Evolutionary conservation across 2,113 vertebrate species (phyloP), one percentile per base, ranked within the genome.

Genomic region (Meleagris gallopavo): DNA sequence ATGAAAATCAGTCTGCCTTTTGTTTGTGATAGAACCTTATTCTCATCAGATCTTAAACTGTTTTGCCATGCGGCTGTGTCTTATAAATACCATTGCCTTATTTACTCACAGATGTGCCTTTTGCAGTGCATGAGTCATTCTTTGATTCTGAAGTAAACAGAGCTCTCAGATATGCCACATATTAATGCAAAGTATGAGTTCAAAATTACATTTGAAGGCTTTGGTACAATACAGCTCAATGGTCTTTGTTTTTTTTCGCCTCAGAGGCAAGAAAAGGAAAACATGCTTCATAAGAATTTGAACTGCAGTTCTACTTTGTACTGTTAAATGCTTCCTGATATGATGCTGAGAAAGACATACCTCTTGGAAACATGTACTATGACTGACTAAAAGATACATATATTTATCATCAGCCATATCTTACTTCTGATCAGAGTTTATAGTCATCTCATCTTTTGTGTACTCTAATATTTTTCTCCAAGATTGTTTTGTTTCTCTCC

Each of bases 191-290:
- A 82, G 15, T 48, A 73, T 92, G 93, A 87, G 67, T 50, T 20
- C 85, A 78, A 92, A 97, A 93, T 95, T 92, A 61, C 64, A 43
- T 94, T 94, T 90, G 87, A 95, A 94, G 86, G 40, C 55, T 91
- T 94, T 81, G 92, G 32, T 93, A 87, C 58, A 82, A 57, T 69
- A 79, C n/a, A 73, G 36, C 79, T 90, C 89, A 66, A 58, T 70
- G 67, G 78, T 79, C 45, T 92, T n/a, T 79, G 22, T 25, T 25
- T 25, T 29, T 54, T 88, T 92, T 87, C 95, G 67, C 82, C 91
- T 92, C 85, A 74, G 71, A 94, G 87, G 89, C 82, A 97, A 83
- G 65, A 71, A 72, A 74, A 62, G 75, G 78, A 90, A 91, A 93
- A 94, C 7, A 5, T 48, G 73, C 72, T 30, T 66, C 86, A 80